A percentile compares a stretch with the other conserved stretches of the same genome.
Evolutionary conservation across 2,113 vertebrate genomes (phyloP).

Genomic region (Mesembrinibis cayennensis): DNA sequence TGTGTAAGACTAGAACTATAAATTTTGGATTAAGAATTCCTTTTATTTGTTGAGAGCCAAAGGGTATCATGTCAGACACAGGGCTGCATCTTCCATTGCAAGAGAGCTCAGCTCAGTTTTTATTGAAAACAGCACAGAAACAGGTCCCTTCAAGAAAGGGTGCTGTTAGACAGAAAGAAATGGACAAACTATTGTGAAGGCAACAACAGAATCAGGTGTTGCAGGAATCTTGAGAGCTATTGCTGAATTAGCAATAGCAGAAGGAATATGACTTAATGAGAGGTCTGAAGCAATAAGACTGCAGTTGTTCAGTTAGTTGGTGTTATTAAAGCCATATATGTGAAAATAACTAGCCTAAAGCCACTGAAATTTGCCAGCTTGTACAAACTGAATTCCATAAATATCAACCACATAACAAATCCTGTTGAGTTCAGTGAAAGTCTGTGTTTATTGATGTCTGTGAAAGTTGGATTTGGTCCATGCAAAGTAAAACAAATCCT

Average conservation of each 20-base stretch:
- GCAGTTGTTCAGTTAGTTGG: neutral
- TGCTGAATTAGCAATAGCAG: neutral
- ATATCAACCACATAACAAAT: neutral
- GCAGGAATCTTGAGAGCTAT: neutral
- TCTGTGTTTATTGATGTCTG: neutral
- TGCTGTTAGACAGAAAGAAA: neutral
- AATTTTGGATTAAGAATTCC: neutral
- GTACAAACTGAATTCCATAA: neutral
- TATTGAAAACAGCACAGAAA: neutral
- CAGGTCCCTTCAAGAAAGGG: neutral
- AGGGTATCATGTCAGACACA: neutral
- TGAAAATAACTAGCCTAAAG: neutral
- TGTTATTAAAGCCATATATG: neutral
- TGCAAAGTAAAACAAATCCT: neutral
- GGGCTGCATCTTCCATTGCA: neutral
- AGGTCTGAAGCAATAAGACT: neutral
- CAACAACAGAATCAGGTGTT: neutral
- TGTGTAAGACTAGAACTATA: neutral
- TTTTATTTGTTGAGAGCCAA: neutral
- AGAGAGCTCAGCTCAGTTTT: neutral
- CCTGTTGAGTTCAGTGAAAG: neutral
- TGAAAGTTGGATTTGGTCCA: neutral
- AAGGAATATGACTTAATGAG: neutral
- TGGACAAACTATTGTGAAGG: neutral
- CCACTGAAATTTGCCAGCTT: neutral